These are phyloP conservation scores for Mythimna pallens DNA, from an alignment of 2,888 invertebrate genomes.

Conservation along the genomic window DNA sequence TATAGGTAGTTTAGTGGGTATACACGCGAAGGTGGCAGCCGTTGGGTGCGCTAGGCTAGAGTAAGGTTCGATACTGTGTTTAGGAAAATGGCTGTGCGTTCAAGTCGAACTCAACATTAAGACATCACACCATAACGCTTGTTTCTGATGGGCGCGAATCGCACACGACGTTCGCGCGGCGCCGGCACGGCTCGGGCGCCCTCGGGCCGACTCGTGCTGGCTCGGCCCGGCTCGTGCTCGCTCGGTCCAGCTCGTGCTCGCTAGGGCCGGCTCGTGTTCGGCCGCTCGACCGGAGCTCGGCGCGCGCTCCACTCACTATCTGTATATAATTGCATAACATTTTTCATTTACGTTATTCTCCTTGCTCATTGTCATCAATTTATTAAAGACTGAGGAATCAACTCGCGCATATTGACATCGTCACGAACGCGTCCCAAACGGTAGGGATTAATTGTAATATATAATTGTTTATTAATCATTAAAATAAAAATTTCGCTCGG, in stretches of 20 bases:
- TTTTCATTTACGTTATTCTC: constrained; percentile 88
- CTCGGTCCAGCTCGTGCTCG: too few relatives aligned
- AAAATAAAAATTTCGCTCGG: constrained; percentile 79
- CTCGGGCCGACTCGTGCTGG: too few relatives aligned
- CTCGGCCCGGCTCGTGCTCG: too few relatives aligned
- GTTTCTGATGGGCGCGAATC: constrained; percentile 72
- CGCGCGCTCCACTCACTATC: constrained; percentile 74
- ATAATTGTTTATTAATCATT: constrained; percentile 80
- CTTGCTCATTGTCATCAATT: constrained; percentile 90
- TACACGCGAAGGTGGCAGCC: constrained; percentile 82
- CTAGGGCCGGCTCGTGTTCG: too few relatives aligned
- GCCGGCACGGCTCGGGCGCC: background rate
- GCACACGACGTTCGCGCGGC: constrained; percentile 71
- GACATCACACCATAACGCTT: constrained; percentile 75
- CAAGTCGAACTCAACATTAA: constrained; percentile 84
- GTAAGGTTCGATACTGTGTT: constrained; percentile 84
- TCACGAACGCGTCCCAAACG: constrained; percentile 86
- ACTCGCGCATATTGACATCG: constrained; percentile 89
- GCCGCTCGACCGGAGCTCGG: constrained; percentile 22
- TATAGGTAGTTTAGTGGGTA: constrained; percentile 84
- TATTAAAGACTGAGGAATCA: constrained; percentile 91
- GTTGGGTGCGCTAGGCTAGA: constrained; percentile 82
- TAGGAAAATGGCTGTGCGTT: constrained; percentile 88
- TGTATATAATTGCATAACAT: constrained; percentile 90
- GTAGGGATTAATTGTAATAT: constrained; percentile 85